A percentile compares a stretch with the other conserved stretches of the same genome.
phyloP scores from a whole-genome alignment of 1,140 invertebrate species.

The Aleiodes sp. region DNA sequence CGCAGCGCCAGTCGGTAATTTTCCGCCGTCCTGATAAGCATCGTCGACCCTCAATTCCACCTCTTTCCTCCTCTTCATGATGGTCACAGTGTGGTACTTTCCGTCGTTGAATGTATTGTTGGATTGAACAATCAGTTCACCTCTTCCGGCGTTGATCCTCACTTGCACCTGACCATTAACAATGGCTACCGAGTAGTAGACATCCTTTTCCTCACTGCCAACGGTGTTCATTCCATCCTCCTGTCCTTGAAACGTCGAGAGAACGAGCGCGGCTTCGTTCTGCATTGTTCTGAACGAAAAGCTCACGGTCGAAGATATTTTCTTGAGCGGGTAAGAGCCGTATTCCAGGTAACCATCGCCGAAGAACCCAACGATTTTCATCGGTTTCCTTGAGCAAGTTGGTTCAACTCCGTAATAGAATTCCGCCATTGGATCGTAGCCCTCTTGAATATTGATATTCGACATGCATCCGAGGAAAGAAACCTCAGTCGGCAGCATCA shows the following conservation, averaged over 20 bases:
- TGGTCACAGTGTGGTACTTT: conserved; percentile 69
- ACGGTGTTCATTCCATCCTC: conserved; percentile 52
- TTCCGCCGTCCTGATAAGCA: conserved; percentile 63
- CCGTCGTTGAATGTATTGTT: conserved; percentile 75
- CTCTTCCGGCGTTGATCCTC: conserved; percentile 75
- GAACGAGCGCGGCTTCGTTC: conserved; percentile 75
- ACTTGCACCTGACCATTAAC: conserved; percentile 73
- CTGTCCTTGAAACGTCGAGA: conserved; percentile 75
- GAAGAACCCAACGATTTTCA: conserved; percentile 76
- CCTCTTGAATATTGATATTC: conserved; percentile 78
- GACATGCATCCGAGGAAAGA: conserved; percentile 86
- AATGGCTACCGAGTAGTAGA: conserved; percentile 76
- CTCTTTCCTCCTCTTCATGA: conserved; percentile 67
- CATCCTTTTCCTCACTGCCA: conserved; percentile 52
- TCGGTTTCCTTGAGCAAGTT: conserved; percentile 74
- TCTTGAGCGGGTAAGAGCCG: conserved; percentile 72
- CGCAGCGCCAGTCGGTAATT: conserved; percentile 62
- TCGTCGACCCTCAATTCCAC: conserved; percentile 75
- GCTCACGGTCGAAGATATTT: conserved; percentile 72
- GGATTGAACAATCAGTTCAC: conserved; percentile 69
- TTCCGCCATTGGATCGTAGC: conserved; percentile 71
- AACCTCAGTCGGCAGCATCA: conserved; percentile 63
- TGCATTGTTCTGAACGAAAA: conserved; percentile 82
- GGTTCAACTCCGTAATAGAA: conserved; percentile 80
- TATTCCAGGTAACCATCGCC: conserved; percentile 84